Conservation (phyloP, 2,113 vertebrate genomes). For the Seriola rivoliana region DNA sequence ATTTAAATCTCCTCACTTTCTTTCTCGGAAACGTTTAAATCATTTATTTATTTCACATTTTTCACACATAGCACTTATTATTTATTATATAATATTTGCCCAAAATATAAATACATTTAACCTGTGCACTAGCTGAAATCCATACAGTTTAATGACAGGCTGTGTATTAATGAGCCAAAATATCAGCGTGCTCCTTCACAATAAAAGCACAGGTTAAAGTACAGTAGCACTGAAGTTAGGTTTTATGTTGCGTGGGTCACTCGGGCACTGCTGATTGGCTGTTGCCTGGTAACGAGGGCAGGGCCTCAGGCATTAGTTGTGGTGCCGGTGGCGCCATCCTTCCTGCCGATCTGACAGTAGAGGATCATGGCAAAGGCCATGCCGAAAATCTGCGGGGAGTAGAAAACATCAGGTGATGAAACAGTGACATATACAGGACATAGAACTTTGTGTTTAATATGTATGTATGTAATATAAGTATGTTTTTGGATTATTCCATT, state of each 20-base stretch:
- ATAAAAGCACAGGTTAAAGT: constrained; percentile 24
- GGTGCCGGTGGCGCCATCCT: constrained; percentile 1
- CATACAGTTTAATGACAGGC: too few species aligned
- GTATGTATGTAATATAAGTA: too few species aligned
- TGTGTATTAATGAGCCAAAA: not conserved
- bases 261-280: constrained; percentile 20
- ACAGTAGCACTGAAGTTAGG: constrained; percentile 29
- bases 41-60: not conserved
- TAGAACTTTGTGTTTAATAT: too few species aligned
- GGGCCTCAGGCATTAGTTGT: constrained; percentile 41
- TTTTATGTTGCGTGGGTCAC: not conserved
- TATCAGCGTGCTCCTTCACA: constrained; percentile 34
- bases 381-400: constrained; percentile 73
- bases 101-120: too few species aligned
- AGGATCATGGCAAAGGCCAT: constrained; percentile 80
- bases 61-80: not conserved
- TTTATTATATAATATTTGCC: too few species aligned
- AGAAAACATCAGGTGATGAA: not conserved
- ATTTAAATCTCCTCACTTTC: not conserved
- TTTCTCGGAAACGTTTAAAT: not conserved
- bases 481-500: too few species aligned
- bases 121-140: too few species aligned
- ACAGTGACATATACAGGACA: too few species aligned
- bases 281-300: not conserved
- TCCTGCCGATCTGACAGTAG: constrained; percentile 77